Base-by-base conservation (phyloP, 1,140 invertebrate genomes). In the Eumeta japonica region DNA sequence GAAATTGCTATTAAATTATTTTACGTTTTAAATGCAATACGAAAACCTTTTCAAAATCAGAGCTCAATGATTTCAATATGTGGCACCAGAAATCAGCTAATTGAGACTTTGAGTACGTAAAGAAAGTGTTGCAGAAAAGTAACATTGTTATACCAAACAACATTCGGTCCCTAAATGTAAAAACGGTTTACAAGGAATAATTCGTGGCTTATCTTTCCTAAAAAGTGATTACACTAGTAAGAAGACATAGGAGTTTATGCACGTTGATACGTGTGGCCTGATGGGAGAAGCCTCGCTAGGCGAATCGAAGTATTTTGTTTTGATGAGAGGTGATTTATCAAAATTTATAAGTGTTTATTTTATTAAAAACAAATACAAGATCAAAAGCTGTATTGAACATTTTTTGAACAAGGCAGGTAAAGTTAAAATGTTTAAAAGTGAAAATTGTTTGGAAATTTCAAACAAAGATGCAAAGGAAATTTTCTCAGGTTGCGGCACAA, bases 361-460 rank as follows among this genome's bases (percentile, higher is more conserved):
- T 42, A n/a, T 77, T 1, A 62, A 62, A 48, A 24, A 35, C 3
- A 78, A 77, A 50, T 38, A 49, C 38, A 55, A 78, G 27, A 58
- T 62, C 1, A 47, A 47, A 27, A 14, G 52, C 4, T 44, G 38
- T 34, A 35, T 76, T 17, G 52, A 58, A 35, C 36, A 56, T 11
- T 77, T 61, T 39, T 37, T 75, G 10, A 44, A 40, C 24, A 41
- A 56, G 28, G 47, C 48, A 0, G 48, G 73, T 19, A 56, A 39
- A 39, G 41, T 75, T 2, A 61, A 67, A 42, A 33, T 18, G 1
- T 33, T 80, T 1, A 46, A 60, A 41, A 59, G 53, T n/a, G 75
- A 79, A 36, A 76, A 75, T 57, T 73, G 66, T 3, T 14, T 50
- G 7, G 74, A 77, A 24, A 70, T 67, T 41, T 19, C 60, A 0